Conservation (phyloP, 2,888 invertebrate species). For the Teinopalpus imperialis region DNA sequence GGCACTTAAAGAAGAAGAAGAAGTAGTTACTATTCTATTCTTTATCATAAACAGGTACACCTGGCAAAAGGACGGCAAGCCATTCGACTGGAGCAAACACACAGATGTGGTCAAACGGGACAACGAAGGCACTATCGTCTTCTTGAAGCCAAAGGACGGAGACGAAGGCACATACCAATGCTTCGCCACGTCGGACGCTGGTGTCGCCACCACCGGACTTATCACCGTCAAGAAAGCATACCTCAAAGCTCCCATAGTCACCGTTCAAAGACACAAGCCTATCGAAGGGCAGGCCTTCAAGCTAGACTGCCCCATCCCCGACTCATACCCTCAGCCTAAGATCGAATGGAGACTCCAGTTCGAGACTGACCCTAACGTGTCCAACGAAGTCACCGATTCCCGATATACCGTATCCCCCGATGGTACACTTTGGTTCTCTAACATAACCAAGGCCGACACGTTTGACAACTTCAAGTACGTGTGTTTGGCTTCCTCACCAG, state of each 20-base stretch:
- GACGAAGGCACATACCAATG: conserved; percentile 62
- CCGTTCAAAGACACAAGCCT: conserved; percentile 45
- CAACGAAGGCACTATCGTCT: conserved; percentile 51
- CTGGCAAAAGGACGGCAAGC: conserved; percentile 55
- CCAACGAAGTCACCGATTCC: conserved; percentile 40
- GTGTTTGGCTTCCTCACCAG: conserved; percentile 55
- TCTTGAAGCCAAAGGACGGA: conserved; percentile 45
- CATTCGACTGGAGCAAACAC: conserved; percentile 36
- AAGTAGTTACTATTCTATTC: too few species aligned
- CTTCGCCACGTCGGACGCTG: conserved; percentile 46
- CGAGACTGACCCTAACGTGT: conserved; percentile 37
- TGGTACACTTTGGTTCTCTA: conserved; percentile 59
- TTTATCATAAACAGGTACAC: conserved; percentile 43
- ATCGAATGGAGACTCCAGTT: conserved; percentile 55
- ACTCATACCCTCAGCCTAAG: conserved; percentile 56
- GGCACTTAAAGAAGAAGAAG: too few species aligned
- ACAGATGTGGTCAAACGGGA: conserved; percentile 40
- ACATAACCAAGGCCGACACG: conserved; percentile 50
- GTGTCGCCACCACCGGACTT: conserved; percentile 49
- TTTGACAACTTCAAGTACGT: conserved; percentile 49
- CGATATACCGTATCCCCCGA: conserved; percentile 55
- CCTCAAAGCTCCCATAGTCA: conserved; percentile 41
- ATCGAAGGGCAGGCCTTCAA: conserved; percentile 56
- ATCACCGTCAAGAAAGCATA: conserved; percentile 47
- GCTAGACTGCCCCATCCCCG: conserved; percentile 52